Base-by-base conservation (phyloP, 1,140 invertebrate genomes). In the Galendromus occidentalis region DNA sequence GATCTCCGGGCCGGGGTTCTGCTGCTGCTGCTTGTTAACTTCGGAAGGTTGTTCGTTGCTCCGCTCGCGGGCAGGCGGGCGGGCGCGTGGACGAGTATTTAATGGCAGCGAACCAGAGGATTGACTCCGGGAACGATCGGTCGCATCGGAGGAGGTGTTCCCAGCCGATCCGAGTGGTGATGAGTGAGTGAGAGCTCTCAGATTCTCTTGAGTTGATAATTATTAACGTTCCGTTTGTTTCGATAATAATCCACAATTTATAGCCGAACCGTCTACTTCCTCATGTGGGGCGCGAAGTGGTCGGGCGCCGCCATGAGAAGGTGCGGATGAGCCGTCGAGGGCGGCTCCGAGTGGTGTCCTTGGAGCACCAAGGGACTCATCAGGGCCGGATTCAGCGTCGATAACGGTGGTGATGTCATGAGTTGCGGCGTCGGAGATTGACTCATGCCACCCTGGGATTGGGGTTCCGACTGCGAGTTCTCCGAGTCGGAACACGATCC, bases 401-500 rank as follows among this genome's bases (percentile, higher is more conserved):
- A 17, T 22, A 59, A 33, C 25, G 51, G 51, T 33, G 51, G 51
- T 25, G 51, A 59, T 25, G 51, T 14, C 51, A 59, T 59, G 25
- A 59, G 51, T 22, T 59, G 51, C 22, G 51, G 51, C 14, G 51
- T 59, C 22, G 51, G 51, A 17, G 51, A 59, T 33, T 25, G 25
- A 33, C 33, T 59, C 22, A 59, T 25, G 20, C 51, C 51, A 33
- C 51, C 51, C 51, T 59, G 51, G 25, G 51, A 59, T 25, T 59
- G 51, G 25, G 59, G 68, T 39, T 74, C 73, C 45, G 70, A 71
- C 69, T 75, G 74, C 66, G 88, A 89, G 79, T 91, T 88, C 77
- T 91, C 89, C 67, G 86, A 88, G 78, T 92, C 89, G 73, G 72
- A 75, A 71, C 76, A 84, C 72, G 85, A 72, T 14, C 73, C 72